Evolutionary conservation across 2,113 vertebrate species (phyloP).

Genomic region (Pterocles burchelli): DNA sequence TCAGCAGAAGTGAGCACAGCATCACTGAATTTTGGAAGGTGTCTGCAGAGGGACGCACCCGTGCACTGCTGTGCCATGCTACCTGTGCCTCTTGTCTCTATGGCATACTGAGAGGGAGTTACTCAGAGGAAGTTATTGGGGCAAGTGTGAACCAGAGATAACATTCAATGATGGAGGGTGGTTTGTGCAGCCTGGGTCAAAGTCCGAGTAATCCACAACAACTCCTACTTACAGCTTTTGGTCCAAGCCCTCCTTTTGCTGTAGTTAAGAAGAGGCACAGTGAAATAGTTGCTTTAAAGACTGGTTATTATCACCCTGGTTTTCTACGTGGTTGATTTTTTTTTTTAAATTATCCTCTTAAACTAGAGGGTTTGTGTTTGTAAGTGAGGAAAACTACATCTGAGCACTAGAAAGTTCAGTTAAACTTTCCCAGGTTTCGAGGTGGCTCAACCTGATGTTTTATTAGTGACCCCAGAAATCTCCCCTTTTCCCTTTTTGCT

Average conservation of each 20-base stretch:
- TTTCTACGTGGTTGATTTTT: neutral
- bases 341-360: neutral
- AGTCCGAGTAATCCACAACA: neutral
- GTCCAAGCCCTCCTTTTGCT: neutral
- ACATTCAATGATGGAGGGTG: neutral
- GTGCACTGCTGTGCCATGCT: neutral
- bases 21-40: neutral
- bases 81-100: neutral
- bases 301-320: neutral
- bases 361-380: neutral
- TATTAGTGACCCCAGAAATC: neutral
- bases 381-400: neutral
- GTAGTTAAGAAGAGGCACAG: neutral
- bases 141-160: neutral
- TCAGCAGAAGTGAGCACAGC: neutral
- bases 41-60: neutral
- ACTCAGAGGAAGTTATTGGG: neutral
- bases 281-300: neutral
- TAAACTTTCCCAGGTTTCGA: neutral
- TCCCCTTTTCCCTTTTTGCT: neutral
- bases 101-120: fast-evolving
- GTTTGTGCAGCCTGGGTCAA: neutral
- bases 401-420: neutral
- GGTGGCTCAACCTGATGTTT: neutral
- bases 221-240: neutral